A percentile compares a stretch with the other conserved stretches of the same genome.
Evolutionary conservation across 2,797 vertebrate species (phyloP).

Genomic region (Microhierax caerulescens): DNA sequence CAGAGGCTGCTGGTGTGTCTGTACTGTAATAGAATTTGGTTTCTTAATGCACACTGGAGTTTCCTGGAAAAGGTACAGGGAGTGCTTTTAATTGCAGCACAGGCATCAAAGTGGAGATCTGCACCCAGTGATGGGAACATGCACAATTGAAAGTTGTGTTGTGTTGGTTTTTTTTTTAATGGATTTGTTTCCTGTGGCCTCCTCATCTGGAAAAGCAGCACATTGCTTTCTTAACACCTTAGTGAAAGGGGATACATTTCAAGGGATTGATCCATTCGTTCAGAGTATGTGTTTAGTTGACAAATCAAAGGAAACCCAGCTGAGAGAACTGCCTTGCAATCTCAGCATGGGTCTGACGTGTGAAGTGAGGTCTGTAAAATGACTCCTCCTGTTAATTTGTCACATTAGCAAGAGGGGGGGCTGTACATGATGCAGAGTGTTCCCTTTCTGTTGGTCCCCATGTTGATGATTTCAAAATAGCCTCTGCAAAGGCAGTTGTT

Average conservation of each 20-base stretch:
- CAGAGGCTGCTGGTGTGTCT: neutral
- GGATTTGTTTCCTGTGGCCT: neutral
- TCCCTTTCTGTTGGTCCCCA: neutral
- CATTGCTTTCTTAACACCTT: neutral
- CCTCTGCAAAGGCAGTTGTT: neutral
- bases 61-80: neutral
- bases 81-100: neutral
- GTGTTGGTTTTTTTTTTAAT: neutral
- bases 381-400: conserved; percentile 1
- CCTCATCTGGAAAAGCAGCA: neutral
- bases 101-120: neutral
- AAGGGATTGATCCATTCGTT: neutral
- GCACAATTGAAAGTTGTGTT: neutral
- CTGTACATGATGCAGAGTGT: neutral
- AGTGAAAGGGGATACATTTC: neutral
- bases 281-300: neutral
- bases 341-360: neutral
- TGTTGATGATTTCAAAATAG: neutral
- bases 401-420: neutral
- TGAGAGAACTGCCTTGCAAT: neutral
- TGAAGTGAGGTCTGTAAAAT: neutral
- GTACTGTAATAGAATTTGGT: neutral
- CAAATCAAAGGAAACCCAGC: conserved; percentile 1
- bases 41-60: rapidly evolving
- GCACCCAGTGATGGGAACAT: rapidly evolving